Conservation (phyloP, 2,113 vertebrate species). For the Peromyscus californicus region DNA sequence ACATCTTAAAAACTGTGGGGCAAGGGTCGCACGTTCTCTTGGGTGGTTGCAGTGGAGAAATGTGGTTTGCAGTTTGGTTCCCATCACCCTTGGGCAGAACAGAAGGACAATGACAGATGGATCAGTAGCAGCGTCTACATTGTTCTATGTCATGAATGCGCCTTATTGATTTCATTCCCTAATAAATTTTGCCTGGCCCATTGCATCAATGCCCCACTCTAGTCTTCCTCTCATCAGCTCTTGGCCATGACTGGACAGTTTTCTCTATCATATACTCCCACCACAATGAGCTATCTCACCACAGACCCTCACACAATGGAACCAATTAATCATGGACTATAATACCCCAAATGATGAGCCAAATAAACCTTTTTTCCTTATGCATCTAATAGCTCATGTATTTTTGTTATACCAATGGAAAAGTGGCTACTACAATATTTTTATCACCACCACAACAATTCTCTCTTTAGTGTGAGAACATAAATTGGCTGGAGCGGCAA, state of each 20-base stretch:
- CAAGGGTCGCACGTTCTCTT: too few species aligned
- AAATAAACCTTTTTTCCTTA: not conserved
- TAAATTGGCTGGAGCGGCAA: too few species aligned
- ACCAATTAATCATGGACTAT: not conserved
- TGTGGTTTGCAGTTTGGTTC: too few species aligned
- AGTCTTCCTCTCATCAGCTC: not conserved
- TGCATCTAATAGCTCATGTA: not conserved
- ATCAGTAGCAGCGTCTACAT: too few species aligned
- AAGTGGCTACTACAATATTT: not conserved
- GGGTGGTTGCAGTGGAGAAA: too few species aligned
- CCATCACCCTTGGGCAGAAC: too few species aligned
- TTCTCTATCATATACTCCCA: not conserved
- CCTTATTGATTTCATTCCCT: too few species aligned
- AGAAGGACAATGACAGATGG: too few species aligned
- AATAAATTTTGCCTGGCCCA: too few species aligned
- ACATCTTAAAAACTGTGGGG: too few species aligned
- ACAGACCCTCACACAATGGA: not conserved
- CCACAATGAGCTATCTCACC: not conserved
- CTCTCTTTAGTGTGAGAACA: not conserved
- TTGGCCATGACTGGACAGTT: not conserved
- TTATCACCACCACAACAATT: not conserved
- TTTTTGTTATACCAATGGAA: not conserved
- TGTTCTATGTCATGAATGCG: too few species aligned
- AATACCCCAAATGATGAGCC: not conserved
- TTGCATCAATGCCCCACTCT: too few species aligned